Evolutionary conservation across 2,797 vertebrate genomes (phyloP).

Genomic region (Macrochelys suwanniensis): DNA sequence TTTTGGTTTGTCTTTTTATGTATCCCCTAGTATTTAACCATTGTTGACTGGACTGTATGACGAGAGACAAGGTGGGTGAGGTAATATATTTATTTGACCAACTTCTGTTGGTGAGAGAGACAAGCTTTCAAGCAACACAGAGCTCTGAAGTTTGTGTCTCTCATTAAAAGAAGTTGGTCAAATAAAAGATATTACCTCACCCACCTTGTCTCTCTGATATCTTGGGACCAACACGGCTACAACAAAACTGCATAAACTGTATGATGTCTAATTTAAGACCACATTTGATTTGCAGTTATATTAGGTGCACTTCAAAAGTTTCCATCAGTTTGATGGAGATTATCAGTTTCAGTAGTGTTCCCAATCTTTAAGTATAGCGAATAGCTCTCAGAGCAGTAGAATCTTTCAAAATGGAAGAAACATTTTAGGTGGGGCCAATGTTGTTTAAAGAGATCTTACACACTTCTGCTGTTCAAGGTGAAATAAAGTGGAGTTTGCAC

Average conservation of each 20-base stretch:
- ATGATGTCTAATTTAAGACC: not conserved
- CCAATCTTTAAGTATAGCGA: not conserved
- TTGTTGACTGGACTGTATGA: not conserved
- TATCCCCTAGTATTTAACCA: fast-evolving
- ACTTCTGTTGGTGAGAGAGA: too few species aligned
- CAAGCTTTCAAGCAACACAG: too few species aligned
- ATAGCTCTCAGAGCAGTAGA: not conserved
- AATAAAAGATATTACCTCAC: too few species aligned
- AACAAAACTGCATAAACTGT: too few species aligned
- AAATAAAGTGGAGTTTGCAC: not conserved
- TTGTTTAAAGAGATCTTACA: not conserved
- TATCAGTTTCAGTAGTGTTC: fast-evolving
- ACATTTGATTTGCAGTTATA: not conserved
- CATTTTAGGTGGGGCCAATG: not conserved
- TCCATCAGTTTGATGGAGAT: fast-evolving
- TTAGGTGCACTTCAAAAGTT: not conserved
- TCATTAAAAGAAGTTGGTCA: too few species aligned
- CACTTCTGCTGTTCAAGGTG: not conserved
- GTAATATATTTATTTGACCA: too few species aligned
- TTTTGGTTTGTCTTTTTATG: not conserved
- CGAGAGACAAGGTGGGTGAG: too few species aligned
- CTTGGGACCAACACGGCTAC: too few species aligned
- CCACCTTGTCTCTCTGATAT: too few species aligned
- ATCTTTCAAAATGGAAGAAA: not conserved
- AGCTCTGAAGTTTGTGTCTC: too few species aligned